phyloP scores from a whole-genome alignment of 2,888 invertebrate species.

The Macrosiphum euphorbiae region DNA sequence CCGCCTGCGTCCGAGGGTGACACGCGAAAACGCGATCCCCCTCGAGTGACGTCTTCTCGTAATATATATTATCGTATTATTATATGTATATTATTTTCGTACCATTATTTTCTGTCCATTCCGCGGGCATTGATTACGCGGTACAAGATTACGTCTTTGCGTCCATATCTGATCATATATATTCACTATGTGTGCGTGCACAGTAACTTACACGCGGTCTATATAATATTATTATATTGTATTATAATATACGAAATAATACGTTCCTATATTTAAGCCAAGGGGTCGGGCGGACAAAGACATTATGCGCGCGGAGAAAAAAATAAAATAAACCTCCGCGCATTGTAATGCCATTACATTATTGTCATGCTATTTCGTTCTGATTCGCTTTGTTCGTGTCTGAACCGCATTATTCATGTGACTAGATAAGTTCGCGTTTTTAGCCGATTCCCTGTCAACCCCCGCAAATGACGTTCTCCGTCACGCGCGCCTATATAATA shows the following conservation, averaged over 20 bases:
- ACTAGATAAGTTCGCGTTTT: conserved; percentile 50
- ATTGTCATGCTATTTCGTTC: conserved; percentile 41
- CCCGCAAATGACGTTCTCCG: conserved; percentile 38
- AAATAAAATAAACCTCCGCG: conserved; percentile 2
- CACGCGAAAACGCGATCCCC: not conserved
- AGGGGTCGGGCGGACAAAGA: not conserved
- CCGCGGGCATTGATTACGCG: not conserved
- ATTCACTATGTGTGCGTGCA: not conserved
- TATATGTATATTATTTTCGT: not conserved
- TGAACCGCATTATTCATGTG: conserved; percentile 43
- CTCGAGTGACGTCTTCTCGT: not conserved
- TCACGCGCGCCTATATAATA: conserved; percentile 3
- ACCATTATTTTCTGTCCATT: not conserved
- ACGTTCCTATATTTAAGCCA: not conserved
- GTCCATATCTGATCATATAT: not conserved
- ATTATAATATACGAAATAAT: conserved; percentile 5
- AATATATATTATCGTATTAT: not conserved
- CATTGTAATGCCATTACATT: conserved; percentile 37
- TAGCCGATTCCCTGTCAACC: conserved; percentile 32
- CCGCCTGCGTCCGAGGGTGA: not conserved
- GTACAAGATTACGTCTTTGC: not conserved
- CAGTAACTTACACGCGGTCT: not conserved
- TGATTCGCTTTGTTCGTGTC: conserved; percentile 59
- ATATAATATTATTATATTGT: not conserved
- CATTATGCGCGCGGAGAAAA: not conserved